Evolutionary conservation across 2,113 vertebrate genomes (phyloP).

Genomic region (Actenoides lindsayi): DNA sequence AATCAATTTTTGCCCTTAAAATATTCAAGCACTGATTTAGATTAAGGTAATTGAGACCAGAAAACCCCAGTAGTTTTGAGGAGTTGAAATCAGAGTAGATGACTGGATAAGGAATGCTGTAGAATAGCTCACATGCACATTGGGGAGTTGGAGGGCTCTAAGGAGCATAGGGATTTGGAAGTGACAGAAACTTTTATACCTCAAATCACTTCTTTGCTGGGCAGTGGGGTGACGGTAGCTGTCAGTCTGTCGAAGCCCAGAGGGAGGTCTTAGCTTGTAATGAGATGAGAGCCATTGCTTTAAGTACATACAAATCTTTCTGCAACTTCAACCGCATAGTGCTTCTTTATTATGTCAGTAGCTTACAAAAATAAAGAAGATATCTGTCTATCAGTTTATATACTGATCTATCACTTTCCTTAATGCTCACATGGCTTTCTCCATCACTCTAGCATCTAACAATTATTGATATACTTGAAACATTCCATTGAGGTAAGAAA

Average conservation of each 20-base stretch:
- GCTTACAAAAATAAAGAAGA: constrained; percentile 54
- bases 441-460: background rate
- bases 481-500: background rate
- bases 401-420: background rate
- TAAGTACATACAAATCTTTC: constrained; percentile 58
- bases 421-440: background rate
- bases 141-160: constrained; percentile 44
- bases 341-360: constrained; percentile 41
- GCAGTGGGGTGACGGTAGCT: constrained; percentile 68
- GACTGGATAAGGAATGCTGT: constrained; percentile 24
- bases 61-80: constrained; percentile 25
- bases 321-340: constrained; percentile 49
- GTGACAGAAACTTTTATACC: constrained; percentile 70
- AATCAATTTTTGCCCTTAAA: constrained; percentile 33
- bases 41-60: background rate
- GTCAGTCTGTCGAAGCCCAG: constrained; percentile 70
- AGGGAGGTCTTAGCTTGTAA: constrained; percentile 70
- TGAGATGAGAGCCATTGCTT: constrained; percentile 71
- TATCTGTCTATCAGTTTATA: background rate
- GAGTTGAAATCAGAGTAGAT: constrained; percentile 53
- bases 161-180: constrained; percentile 58
- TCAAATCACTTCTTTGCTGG: constrained; percentile 71
- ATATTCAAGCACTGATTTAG: constrained; percentile 22
- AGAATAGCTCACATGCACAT: constrained; percentile 52
- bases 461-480: background rate